A percentile compares a stretch with the other conserved stretches of the same genome.
phyloP scores from a whole-genome alignment of 2,888 invertebrate genomes.

The Oasisia sp. region DNA sequence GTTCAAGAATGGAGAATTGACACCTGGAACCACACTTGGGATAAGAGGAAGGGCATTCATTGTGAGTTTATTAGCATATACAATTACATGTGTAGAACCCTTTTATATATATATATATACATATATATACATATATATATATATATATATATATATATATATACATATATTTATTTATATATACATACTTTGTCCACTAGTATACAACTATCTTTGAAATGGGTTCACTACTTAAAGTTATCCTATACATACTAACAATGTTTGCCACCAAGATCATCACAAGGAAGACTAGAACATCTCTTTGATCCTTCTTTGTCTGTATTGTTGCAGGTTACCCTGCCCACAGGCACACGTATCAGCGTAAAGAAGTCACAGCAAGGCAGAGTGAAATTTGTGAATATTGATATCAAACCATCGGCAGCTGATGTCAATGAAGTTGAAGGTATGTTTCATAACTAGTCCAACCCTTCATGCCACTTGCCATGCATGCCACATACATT shows the following conservation, averaged over 20 bases:
- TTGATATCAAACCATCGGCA: neutral
- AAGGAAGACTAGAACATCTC: too few relatives aligned
- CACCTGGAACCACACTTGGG: neutral
- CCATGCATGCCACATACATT: too few relatives aligned
- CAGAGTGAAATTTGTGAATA: neutral
- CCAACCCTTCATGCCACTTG: too few relatives aligned
- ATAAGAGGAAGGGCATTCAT: neutral
- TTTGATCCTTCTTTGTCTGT: neutral
- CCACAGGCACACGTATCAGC: neutral
- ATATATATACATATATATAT: too few relatives aligned
- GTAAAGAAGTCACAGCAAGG: neutral
- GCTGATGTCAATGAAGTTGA: neutral
- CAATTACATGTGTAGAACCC: too few relatives aligned
- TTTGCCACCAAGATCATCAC: too few relatives aligned
- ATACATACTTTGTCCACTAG: too few relatives aligned
- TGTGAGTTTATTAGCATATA: neutral
- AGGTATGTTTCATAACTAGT: slow-evolving; percentile 4
- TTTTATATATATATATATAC: neutral
- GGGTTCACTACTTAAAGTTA: too few relatives aligned
- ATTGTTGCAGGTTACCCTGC: neutral
- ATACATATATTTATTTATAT: too few relatives aligned
- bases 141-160: too few relatives aligned
- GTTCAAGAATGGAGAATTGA: slow-evolving; percentile 18
- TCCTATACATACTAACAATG: too few relatives aligned
- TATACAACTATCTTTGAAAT: too few relatives aligned